A percentile compares a stretch with the other conserved stretches of the same genome.
Evolutionary conservation across 2,888 invertebrate species (phyloP).

Genomic region (Ennomos quercinarius): DNA sequence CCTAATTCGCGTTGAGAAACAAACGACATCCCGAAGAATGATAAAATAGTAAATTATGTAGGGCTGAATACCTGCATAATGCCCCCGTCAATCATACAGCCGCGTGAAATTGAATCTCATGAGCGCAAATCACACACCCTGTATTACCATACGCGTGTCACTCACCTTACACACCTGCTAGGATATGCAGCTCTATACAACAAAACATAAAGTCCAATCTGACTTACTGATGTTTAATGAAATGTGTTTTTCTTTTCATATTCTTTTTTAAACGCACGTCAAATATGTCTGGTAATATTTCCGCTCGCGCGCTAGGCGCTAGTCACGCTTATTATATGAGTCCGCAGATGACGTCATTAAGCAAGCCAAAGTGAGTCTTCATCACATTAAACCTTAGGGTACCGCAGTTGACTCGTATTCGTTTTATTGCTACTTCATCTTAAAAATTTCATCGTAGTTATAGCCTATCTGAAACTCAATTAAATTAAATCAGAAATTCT

Average conservation of each 20-base stretch:
- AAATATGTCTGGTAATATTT: not conserved
- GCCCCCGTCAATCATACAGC: slow-evolving; percentile 76
- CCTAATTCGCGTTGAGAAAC: slow-evolving; percentile 33
- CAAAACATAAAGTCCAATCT: slow-evolving; percentile 37
- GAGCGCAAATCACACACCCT: slow-evolving; percentile 77
- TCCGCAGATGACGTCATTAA: too few relatives aligned
- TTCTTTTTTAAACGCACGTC: not conserved
- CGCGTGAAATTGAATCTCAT: slow-evolving; percentile 82
- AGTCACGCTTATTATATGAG: too few relatives aligned
- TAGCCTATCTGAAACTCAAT: too few relatives aligned
- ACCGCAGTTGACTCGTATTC: too few relatives aligned
- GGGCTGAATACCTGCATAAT: slow-evolving; percentile 73
- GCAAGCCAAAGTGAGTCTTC: not conserved
- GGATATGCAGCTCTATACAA: slow-evolving; percentile 40
- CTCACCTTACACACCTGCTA: slow-evolving; percentile 44
- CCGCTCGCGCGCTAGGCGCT: too few relatives aligned
- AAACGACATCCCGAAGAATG: slow-evolving; percentile 58
- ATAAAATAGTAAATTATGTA: slow-evolving; percentile 73
- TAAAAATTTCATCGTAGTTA: too few relatives aligned
- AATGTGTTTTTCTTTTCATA: not conserved
- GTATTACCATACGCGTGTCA: slow-evolving; percentile 68
- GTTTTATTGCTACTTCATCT: too few relatives aligned
- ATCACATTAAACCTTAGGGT: too few relatives aligned
- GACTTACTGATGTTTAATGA: not conserved
- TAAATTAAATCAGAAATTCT: too few relatives aligned